Conservation (phyloP, 2,113 vertebrate species). For the Orycteropus afer region DNA sequence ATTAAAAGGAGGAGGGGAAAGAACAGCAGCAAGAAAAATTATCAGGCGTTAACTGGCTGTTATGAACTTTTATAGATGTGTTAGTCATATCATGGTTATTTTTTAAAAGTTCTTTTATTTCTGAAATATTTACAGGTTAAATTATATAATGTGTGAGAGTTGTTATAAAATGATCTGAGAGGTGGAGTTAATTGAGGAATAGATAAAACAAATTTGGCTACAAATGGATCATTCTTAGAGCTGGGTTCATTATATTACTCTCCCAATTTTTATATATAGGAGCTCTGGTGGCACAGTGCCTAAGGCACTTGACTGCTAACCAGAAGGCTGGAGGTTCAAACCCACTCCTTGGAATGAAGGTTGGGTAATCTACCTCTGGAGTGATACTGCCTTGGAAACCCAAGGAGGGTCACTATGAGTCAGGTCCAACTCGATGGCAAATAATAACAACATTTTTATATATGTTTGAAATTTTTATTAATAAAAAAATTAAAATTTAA, state of each 20-base stretch:
- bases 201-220: not conserved
- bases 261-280: not conserved
- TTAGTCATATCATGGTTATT: not conserved
- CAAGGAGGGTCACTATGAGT: no score
- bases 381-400: no score
- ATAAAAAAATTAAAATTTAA: no score
- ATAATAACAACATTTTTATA: no score
- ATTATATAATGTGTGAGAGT: not conserved
- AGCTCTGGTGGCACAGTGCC: no score
- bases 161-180: conserved; percentile 39
- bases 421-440: no score
- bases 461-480: no score
- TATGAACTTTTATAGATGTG: not conserved
- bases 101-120: conserved; percentile 25
- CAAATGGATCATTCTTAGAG: not conserved
- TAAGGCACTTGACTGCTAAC: no score
- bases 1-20: not conserved
- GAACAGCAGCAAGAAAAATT: not conserved
- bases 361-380: no score
- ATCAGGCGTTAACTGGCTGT: not conserved
- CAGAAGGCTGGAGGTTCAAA: no score
- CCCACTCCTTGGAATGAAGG: no score
- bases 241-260: not conserved
- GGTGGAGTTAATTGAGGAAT: not conserved
- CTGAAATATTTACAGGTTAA: conserved; percentile 30